Percentiles rank a stretch among this genome's conserved stretches.
Evolutionary conservation across 2,113 vertebrate genomes (phyloP).

Genomic region (Spilogale gracilis): DNA sequence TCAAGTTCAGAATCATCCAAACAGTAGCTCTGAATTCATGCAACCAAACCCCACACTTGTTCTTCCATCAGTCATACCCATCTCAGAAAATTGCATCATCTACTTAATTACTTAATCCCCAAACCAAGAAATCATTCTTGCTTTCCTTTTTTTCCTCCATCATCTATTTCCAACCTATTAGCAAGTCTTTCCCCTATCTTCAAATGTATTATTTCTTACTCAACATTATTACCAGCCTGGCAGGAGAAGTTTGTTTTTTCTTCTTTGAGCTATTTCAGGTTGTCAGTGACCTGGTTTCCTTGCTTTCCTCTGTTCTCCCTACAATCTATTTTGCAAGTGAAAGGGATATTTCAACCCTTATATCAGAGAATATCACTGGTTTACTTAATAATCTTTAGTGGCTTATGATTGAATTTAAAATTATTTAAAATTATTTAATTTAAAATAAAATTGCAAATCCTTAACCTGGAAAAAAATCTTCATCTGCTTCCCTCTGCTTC

Average conservation of each 20-base stretch:
- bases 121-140: neutral
- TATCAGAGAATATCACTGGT: neutral
- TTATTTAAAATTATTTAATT: neutral
- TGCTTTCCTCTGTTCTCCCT: neutral
- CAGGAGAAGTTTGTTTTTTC: neutral
- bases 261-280: neutral
- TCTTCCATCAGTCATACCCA: neutral
- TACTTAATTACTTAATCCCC: neutral
- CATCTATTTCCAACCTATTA: neutral
- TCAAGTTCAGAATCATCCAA: neutral
- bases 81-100: neutral
- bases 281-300: neutral
- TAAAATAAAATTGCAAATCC: neutral
- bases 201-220: neutral
- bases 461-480: neutral
- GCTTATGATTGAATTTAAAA: constrained; percentile 38
- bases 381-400: constrained; percentile 24
- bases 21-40: neutral
- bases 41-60: neutral
- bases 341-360: neutral
- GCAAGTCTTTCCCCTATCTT: neutral
- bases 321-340: constrained; percentile 6
- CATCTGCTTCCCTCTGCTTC: neutral
- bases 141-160: neutral
- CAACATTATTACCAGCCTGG: neutral